Percentiles rank a stretch among this genome's conserved stretches.
phyloP scores from a whole-genome alignment of 2,797 vertebrate species.

The Poecilia velifera region DNA sequence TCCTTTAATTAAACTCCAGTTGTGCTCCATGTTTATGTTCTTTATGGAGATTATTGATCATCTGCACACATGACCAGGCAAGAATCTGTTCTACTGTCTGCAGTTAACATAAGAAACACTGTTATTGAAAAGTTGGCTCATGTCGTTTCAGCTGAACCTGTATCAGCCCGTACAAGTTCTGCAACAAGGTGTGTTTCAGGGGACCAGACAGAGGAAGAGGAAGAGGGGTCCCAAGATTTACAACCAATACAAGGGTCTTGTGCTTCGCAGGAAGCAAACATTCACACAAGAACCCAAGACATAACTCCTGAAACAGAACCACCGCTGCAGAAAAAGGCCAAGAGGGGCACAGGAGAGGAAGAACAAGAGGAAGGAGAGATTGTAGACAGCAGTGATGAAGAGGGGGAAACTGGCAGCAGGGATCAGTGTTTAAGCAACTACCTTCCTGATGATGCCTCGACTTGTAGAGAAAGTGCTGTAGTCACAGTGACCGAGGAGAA shows the following conservation, averaged over 20 bases:
- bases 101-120: constrained; percentile 20
- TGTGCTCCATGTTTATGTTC: neutral
- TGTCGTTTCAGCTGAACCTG: constrained; percentile 70
- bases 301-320: constrained; percentile 38
- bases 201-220: constrained; percentile 19
- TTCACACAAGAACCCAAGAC: constrained; percentile 22
- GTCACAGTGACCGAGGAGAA: constrained; percentile 48
- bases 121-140: neutral
- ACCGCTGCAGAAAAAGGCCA: constrained; percentile 56
- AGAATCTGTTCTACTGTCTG: constrained; percentile 13
- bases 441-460: constrained; percentile 9
- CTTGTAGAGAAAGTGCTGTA: constrained; percentile 33
- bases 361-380: constrained; percentile 83
- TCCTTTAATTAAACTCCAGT: neutral
- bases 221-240: constrained; percentile 23
- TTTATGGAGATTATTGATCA: constrained; percentile 9
- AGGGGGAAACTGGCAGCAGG: constrained; percentile 14
- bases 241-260: neutral
- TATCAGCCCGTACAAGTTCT: constrained; percentile 31
- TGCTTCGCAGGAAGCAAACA: constrained; percentile 8
- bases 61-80: constrained; percentile 7
- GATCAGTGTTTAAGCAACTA: constrained; percentile 7
- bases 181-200: constrained; percentile 23
- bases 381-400: constrained; percentile 65
- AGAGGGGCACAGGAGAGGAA: constrained; percentile 36